phyloP scores from a whole-genome alignment of 2,888 invertebrate species.

The Oscheius onirici region DNA sequence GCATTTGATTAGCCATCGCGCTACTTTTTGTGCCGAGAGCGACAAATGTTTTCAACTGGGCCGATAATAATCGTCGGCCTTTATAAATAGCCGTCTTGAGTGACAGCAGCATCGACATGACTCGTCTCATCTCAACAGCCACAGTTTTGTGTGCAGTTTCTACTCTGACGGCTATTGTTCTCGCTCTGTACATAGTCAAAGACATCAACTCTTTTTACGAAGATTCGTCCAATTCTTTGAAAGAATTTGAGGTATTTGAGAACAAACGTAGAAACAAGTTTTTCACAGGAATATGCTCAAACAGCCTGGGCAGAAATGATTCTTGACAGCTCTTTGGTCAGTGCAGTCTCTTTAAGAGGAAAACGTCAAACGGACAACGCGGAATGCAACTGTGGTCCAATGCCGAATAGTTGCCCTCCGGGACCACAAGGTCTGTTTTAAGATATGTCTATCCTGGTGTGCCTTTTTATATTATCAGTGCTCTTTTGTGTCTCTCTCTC shows the following conservation, averaged over 20 bases:
- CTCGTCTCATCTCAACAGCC: conserved; percentile 1
- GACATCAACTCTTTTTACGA: conserved; percentile 16
- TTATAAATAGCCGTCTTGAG: conserved; percentile 4
- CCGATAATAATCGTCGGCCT: conserved; percentile 11
- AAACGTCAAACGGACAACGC: conserved; percentile 18
- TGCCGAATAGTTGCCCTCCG: conserved; percentile 9
- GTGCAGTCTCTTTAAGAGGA: background rate
- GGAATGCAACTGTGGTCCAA: conserved; percentile 12
- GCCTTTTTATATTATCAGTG: too few species aligned
- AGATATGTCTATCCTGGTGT: too few species aligned
- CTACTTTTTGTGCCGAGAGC: conserved; percentile 19
- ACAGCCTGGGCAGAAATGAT: conserved; percentile 18
- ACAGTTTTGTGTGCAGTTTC: conserved; percentile 14
- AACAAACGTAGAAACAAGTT: background rate
- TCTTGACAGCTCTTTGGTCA: background rate
- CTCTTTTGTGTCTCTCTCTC: too few species aligned
- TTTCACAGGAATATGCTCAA: conserved; percentile 11
- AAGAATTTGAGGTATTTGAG: conserved; percentile 12
- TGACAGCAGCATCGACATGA: background rate
- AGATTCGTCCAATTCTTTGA: conserved; percentile 8
- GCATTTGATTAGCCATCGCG: conserved; percentile 15
- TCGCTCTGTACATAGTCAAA: background rate
- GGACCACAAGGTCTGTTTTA: conserved; percentile 6
- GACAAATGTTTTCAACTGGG: background rate
- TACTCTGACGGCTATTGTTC: background rate